Evolutionary conservation across 2,888 invertebrate genomes (phyloP).

Genomic region (Perdita meconis): DNA sequence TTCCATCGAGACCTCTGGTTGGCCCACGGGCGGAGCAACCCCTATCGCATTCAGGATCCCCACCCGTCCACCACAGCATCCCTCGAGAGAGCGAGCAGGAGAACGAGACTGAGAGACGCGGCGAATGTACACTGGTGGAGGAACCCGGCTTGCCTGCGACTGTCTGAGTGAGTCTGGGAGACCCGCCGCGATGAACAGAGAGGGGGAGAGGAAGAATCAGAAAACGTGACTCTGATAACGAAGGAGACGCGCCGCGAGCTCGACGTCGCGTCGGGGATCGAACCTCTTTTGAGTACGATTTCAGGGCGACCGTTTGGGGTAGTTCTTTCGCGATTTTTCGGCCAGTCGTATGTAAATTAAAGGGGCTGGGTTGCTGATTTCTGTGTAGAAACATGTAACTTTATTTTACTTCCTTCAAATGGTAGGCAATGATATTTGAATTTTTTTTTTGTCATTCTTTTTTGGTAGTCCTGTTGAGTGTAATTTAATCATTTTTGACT

Average conservation of each 20-base stretch:
- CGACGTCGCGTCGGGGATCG: constrained; percentile 31
- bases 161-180: constrained; percentile 40
- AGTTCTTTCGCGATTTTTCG: too few relatives aligned
- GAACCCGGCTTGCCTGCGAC: constrained; percentile 49
- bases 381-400: too few relatives aligned
- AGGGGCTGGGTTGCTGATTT: too few relatives aligned
- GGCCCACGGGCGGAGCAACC: constrained; percentile 84
- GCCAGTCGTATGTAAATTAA: too few relatives aligned
- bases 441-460: too few relatives aligned
- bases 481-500: too few relatives aligned
- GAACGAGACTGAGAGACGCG: constrained; percentile 47
- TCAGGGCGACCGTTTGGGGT: background rate
- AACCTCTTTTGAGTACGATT: background rate
- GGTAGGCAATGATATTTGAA: too few relatives aligned
- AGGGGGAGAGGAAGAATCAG: constrained; percentile 37
- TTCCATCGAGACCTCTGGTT: constrained; percentile 82
- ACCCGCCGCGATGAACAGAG: constrained; percentile 14
- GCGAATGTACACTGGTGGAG: constrained; percentile 44
- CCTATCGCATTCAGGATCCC: constrained; percentile 77
- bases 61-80: constrained; percentile 77
- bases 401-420: too few relatives aligned
- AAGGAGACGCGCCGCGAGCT: constrained; percentile 39
- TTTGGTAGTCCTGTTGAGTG: too few relatives aligned
- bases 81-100: constrained; percentile 67
- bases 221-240: constrained; percentile 69